Conservation (phyloP, 1,140 invertebrate species). For the Lutraria rhynchaena region DNA sequence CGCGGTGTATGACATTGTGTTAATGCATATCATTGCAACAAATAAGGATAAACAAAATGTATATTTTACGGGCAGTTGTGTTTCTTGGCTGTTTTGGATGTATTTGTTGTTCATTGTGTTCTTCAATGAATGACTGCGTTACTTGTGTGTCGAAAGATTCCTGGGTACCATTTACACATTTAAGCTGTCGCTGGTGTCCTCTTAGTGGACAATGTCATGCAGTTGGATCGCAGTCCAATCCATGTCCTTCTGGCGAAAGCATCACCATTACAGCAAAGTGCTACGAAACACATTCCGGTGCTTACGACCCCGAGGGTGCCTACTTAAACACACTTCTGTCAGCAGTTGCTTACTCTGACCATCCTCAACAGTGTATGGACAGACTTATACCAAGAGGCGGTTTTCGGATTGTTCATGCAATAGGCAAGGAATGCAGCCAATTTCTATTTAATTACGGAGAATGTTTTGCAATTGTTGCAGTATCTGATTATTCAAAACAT, state of each 20-base stretch:
- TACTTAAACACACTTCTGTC: slow-evolving; percentile 12
- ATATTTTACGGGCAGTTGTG: no score
- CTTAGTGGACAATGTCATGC: not conserved
- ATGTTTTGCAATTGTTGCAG: slow-evolving; percentile 18
- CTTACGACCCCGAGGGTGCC: not conserved
- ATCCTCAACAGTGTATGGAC: not conserved
- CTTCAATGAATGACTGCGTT: no score
- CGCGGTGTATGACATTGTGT: no score
- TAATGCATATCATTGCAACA: no score
- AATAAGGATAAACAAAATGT: no score
- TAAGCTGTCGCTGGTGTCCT: slow-evolving; percentile 7
- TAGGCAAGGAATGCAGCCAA: not conserved
- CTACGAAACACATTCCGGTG: not conserved
- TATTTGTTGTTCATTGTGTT: no score
- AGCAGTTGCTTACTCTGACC: slow-evolving; percentile 20
- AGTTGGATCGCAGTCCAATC: not conserved
- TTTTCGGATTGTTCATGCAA: not conserved
- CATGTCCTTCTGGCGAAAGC: not conserved
- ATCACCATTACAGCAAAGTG: not conserved
- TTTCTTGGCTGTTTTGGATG: no score
- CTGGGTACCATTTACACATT: no score
- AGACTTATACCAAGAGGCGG: not conserved
- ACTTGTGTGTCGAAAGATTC: no score
- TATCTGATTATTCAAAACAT: not conserved
- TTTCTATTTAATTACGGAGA: not conserved